Evolutionary conservation across 2,888 invertebrate species (phyloP), one percentile per base, ranked within the genome.

Genomic region (Mesorhabditis spiculigera): DNA sequence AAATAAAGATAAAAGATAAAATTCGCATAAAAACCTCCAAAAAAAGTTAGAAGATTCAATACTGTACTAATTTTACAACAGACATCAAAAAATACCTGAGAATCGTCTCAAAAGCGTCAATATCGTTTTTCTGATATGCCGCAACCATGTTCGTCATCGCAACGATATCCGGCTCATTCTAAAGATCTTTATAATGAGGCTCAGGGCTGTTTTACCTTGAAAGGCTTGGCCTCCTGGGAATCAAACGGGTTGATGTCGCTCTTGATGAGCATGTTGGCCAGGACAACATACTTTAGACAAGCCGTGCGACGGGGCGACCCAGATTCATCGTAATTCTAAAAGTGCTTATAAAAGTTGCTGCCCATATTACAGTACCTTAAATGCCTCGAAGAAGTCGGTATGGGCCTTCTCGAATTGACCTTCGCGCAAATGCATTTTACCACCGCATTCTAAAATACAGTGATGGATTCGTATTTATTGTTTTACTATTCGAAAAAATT

Each of bases 201-300:
- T 28, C 4, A 45, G 10, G 6, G n/a, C 41, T 61, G 65, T 43
- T 42, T 41, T 43, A 74, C 75, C 75, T 96, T 97, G 87, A 98
- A 98, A 0, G 98, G 97, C 86, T 98, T 98, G 0, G 97, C 97
- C 89, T 98, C 98, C 89, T 98, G 97, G 0, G 96, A 96, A 88
- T 98, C 98, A 87, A 98, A 98, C 0, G 98, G 98, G 89, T 98
- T 98, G 78, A 98, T 98, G 58, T 95, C 96, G 4, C 96, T 97
- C 87, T 97, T 96, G 95, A 97, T 98, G 90, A 88, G 93, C 98
- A 98, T 98, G 88, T 96, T 98, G 28, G 98, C 97, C 85, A 98
- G 88, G 61, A 98, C 97, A 79, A 98, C 90, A 88, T 98, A 98
- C 88, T 98, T 98, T 70, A 98, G 90, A 87, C 97, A 98, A 0